Conservation (phyloP, 2,888 invertebrate species). For the Zygogramma bicolorata region DNA sequence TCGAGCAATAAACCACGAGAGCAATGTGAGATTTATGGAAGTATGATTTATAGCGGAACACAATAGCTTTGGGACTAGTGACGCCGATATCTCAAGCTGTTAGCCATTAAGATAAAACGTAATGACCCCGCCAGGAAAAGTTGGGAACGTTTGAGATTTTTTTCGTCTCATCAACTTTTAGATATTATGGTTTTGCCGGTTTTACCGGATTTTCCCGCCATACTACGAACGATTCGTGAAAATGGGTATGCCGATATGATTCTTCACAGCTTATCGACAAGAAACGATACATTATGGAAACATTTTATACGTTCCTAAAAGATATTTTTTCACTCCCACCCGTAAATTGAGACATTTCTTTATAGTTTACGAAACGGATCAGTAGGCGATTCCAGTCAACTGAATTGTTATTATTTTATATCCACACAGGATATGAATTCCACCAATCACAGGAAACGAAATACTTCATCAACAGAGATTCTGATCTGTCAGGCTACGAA, state of each 20-base stretch:
- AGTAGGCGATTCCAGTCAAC: too few species aligned
- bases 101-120: conserved; percentile 38
- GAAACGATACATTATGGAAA: neutral
- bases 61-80: conserved; percentile 47
- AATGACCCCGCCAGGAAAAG: conserved; percentile 36
- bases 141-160: conserved; percentile 30
- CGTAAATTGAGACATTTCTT: too few species aligned
- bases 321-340: too few species aligned
- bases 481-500: too few species aligned
- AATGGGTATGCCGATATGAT: conserved; percentile 7
- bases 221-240: too few species aligned
- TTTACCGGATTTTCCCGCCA: too few species aligned
- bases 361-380: too few species aligned
- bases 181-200: conserved; percentile 30
- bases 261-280: neutral
- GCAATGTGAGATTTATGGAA: conserved; percentile 59
- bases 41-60: conserved; percentile 57
- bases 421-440: too few species aligned
- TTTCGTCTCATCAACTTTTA: conserved; percentile 34
- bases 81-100: conserved; percentile 36
- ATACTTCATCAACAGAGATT: too few species aligned
- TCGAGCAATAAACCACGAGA: conserved; percentile 29
- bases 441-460: too few species aligned
- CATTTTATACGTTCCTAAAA: neutral
- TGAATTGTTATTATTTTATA: too few species aligned